Conservation (phyloP, 1,140 invertebrate genomes). For the Zaprionus vittiger region DNA sequence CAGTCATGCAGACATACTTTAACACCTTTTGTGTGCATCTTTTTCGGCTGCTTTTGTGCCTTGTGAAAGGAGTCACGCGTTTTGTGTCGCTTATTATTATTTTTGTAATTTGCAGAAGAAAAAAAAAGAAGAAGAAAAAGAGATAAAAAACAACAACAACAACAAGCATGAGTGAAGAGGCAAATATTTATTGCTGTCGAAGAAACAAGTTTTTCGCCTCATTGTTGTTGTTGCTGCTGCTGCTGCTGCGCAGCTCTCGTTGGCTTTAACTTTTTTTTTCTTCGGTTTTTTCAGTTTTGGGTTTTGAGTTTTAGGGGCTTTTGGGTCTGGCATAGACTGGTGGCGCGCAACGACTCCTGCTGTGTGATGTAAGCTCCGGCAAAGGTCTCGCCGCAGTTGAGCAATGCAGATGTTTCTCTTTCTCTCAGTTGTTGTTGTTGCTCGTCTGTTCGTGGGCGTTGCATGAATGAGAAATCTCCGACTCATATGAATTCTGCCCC, state of each 20-base stretch:
- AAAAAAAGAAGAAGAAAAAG: slow-evolving; percentile 38
- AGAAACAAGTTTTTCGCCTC: slow-evolving; percentile 67
- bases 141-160: slow-evolving; percentile 23
- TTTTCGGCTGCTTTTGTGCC: slow-evolving; percentile 61
- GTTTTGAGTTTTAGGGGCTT: slow-evolving; percentile 21
- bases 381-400: slow-evolving; percentile 45
- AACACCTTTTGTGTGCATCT: slow-evolving; percentile 79
- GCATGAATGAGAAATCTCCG: slow-evolving; percentile 29
- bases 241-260: slow-evolving; percentile 17
- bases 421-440: neutral
- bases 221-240: too few species aligned
- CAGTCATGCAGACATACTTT: slow-evolving; percentile 44
- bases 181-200: slow-evolving; percentile 75
- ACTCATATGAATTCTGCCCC: neutral
- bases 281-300: neutral
- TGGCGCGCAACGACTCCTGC: slow-evolving; percentile 49
- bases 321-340: slow-evolving; percentile 17
- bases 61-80: slow-evolving; percentile 82
- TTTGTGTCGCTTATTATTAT: slow-evolving; percentile 77
- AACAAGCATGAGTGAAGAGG: slow-evolving; percentile 61
- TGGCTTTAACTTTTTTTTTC: neutral
- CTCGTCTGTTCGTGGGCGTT: slow-evolving; percentile 21
- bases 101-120: slow-evolving; percentile 77
- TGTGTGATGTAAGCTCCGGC: slow-evolving; percentile 67
- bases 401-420: slow-evolving; percentile 25